Base-by-base conservation (phyloP, 2,888 invertebrate genomes). In the Dioctria linearis region DNA sequence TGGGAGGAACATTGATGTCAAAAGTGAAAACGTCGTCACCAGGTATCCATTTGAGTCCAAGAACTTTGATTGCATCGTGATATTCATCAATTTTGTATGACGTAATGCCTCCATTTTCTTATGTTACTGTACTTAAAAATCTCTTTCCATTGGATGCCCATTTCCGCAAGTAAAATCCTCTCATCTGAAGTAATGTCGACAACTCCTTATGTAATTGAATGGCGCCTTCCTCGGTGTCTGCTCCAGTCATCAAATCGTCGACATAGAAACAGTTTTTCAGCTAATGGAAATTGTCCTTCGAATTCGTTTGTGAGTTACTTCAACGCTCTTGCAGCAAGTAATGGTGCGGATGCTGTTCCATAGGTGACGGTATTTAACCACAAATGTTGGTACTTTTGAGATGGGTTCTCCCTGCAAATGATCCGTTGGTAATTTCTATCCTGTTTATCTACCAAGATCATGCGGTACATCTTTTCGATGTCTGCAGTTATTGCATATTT, bases 1-100 rank as follows among this genome's bases (percentile, higher is more conserved):
- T 25, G 84, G 4, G 85, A 76, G 65, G 85, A 2, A 71, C 5
- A 5, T 71, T 37, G 9, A 71, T 39, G 5, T 71, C 51, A 9
- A 71, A 71, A 39, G 51, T 39, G 37, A 71, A 71, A 39, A n/a
- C 8, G n/a, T n/a, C n/a, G n/a, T n/a, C n/a, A n/a, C n/a, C n/a
- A n/a, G n/a, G n/a, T n/a, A n/a, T n/a, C n/a, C n/a, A n/a, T n/a
- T n/a, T n/a, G n/a, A n/a, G n/a, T n/a, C n/a, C n/a, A n/a, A n/a
- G n/a, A n/a, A n/a, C n/a, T n/a, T n/a, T n/a, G n/a, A n/a, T n/a
- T n/a, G n/a, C n/a, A n/a, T n/a, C n/a, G n/a, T n/a, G n/a, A n/a
- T n/a, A n/a, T n/a, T n/a, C n/a, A n/a, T n/a, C n/a, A n/a, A n/a
- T n/a, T n/a, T n/a, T n/a, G n/a, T n/a, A n/a, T n/a, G n/a, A n/a